These are phyloP conservation scores for Pitta sordida DNA, from an alignment of 2,113 vertebrate species.

Conservation along the genomic window DNA sequence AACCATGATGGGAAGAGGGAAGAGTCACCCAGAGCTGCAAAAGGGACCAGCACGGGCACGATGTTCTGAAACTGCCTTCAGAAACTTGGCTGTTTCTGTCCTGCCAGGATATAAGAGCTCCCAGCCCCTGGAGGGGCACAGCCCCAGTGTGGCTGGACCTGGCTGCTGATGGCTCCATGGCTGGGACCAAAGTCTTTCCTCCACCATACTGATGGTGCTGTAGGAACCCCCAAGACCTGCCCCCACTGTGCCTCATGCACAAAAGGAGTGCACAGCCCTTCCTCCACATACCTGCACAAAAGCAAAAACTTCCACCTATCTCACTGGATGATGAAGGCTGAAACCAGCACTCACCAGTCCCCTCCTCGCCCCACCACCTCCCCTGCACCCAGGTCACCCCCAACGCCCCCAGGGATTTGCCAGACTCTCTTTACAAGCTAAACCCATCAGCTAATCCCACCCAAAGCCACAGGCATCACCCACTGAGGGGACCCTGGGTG, in stretches of 20 bases:
- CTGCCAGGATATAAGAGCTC: not conserved
- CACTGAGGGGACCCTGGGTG: accelerated
- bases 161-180: not conserved
- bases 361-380: not conserved
- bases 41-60: not conserved
- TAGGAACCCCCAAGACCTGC: not conserved
- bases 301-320: not conserved
- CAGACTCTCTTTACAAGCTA: not conserved
- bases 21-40: not conserved
- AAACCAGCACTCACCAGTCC: not conserved
- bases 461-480: not conserved
- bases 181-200: not conserved
- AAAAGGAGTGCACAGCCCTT: accelerated
- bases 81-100: not conserved
- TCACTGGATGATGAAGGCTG: not conserved
- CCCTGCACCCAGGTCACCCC: not conserved
- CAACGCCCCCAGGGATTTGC: not conserved
- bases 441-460: not conserved
- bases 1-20: not conserved
- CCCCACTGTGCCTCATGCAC: accelerated
- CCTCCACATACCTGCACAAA: not conserved
- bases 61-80: not conserved
- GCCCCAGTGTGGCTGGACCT: not conserved
- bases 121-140: accelerated
- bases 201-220: accelerated